These are phyloP conservation scores for Schmidtea mediterranea DNA, from an alignment of 1,140 invertebrate genomes.

Conservation along the genomic window DNA sequence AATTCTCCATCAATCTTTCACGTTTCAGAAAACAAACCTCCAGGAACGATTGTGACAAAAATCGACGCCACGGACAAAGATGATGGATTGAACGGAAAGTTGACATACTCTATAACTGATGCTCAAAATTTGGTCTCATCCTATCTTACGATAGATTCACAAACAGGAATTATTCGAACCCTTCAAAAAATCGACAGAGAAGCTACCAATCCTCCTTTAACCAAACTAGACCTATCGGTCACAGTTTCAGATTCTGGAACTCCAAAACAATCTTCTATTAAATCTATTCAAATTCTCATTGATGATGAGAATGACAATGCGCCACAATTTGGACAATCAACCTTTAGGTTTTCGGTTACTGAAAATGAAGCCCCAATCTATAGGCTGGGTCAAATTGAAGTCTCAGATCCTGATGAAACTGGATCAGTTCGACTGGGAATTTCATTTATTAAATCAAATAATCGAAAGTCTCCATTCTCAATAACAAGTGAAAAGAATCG, in stretches of 20 bases:
- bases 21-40: constrained; percentile 56
- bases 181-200: constrained; percentile 50
- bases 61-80: constrained; percentile 54
- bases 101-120: constrained; percentile 47
- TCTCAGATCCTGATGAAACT: too few species aligned
- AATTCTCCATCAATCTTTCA: constrained; percentile 46
- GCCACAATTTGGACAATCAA: background rate
- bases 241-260: too few species aligned
- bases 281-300: background rate
- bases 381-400: too few species aligned
- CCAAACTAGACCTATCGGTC: too few species aligned
- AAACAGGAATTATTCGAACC: constrained; percentile 48
- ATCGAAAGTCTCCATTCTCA: too few species aligned
- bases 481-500: too few species aligned
- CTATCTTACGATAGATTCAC: constrained; percentile 41
- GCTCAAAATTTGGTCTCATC: constrained; percentile 40
- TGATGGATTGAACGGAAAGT: constrained; percentile 55
- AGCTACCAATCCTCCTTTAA: constrained; percentile 23
- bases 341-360: background rate
- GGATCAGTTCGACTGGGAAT: too few species aligned
- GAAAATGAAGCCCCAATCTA: constrained; percentile 1
- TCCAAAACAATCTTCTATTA: background rate
- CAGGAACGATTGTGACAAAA: constrained; percentile 51
- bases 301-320: constrained; percentile 4
- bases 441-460: too few species aligned